Evolutionary conservation across 92 coral and sea anemone species (phyloP).

Genomic region (Porites cylindrica): DNA sequence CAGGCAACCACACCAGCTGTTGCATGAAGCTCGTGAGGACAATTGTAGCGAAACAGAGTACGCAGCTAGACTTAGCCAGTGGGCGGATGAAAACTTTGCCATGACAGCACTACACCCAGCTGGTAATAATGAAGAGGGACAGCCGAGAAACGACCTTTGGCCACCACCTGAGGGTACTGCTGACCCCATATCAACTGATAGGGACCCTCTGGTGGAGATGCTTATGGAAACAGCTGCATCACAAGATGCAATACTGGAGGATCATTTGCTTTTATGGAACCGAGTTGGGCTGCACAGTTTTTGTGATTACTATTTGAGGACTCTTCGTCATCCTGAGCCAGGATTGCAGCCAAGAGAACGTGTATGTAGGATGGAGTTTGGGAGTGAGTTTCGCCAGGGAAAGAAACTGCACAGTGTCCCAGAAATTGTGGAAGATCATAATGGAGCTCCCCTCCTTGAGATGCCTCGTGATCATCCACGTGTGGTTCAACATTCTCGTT

Average conservation of each 20-base stretch:
- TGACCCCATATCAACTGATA: conserved; percentile 35
- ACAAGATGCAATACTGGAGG: conserved; percentile 52
- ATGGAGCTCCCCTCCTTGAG: conserved; percentile 40
- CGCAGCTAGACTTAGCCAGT: conserved; percentile 40
- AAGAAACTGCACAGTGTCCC: conserved; percentile 4
- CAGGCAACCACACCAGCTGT: conserved; percentile 45
- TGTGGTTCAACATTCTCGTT: conserved; percentile 32
- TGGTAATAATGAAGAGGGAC: conserved; percentile 56
- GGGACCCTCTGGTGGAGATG: conserved; percentile 63
- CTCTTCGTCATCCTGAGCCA: conserved; percentile 42
- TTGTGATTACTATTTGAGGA: conserved; percentile 40
- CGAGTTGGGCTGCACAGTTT: conserved; percentile 46
- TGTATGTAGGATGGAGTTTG: conserved; percentile 58
- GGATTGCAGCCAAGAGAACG: conserved; percentile 52
- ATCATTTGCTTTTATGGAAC: conserved; percentile 45
- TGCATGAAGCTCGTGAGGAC: conserved; percentile 30
- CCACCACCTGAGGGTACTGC: conserved; percentile 61
- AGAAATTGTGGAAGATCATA: background rate
- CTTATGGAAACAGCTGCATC: conserved; percentile 61
- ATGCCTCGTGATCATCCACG: conserved; percentile 44
- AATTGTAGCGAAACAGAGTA: conserved; percentile 40
- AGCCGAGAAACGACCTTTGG: conserved; percentile 55
- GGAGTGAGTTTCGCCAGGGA: conserved; percentile 35
- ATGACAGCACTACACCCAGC: conserved; percentile 61
- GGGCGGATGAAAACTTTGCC: conserved; percentile 58